Percentiles rank a stretch among this genome's conserved stretches.
These are phyloP conservation scores for Carassius gibelio DNA, from an alignment of 2,113 vertebrate genomes.

Conservation along the genomic window DNA sequence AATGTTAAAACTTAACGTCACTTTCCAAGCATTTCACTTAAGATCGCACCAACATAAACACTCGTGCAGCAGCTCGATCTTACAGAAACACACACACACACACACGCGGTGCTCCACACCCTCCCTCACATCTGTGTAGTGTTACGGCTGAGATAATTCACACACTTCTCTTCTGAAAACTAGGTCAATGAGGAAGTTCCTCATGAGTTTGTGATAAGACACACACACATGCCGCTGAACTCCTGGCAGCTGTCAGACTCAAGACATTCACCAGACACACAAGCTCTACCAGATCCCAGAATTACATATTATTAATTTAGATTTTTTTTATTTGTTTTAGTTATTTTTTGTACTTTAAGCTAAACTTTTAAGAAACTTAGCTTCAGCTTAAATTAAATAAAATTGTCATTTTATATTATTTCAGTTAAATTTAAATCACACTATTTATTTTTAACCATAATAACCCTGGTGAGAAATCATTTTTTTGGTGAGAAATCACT, in stretches of 20 bases:
- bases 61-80: neutral
- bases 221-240: neutral
- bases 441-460: no score
- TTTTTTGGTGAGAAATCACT: neutral
- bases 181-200: conserved; percentile 26
- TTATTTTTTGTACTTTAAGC: neutral
- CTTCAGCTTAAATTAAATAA: no score
- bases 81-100: neutral
- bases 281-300: no score
- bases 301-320: no score
- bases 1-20: neutral
- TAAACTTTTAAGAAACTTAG: neutral
- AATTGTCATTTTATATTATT: no score
- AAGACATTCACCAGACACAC: neutral
- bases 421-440: no score
- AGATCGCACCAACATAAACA: conserved; percentile 32
- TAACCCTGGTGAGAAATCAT: no score
- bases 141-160: conserved; percentile 42
- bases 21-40: neutral
- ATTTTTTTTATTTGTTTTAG: no score
- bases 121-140: conserved; percentile 42
- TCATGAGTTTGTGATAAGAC: neutral
- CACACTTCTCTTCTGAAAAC: conserved; percentile 46
- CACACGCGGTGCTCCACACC: neutral
- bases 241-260: no score